Base-by-base conservation (phyloP, 2,113 vertebrate genomes). In the Leiothrix lutea region DNA sequence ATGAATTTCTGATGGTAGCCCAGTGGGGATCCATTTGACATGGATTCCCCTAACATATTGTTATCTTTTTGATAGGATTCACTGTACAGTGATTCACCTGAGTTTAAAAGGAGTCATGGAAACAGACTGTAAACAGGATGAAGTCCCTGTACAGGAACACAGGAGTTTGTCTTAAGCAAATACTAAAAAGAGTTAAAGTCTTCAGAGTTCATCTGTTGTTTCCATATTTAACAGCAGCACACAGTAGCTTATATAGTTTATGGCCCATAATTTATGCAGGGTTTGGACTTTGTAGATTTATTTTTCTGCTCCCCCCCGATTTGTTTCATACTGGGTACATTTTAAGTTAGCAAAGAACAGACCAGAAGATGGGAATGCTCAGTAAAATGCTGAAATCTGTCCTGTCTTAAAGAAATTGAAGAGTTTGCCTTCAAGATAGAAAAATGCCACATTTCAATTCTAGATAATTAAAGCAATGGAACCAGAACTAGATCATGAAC, bases 261-360 rank as follows among this genome's bases (percentile, higher is more conserved):
- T 25, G 33, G 47, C 17, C 56, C 25, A 58, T 13, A 31, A 81
- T 54, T 13, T 70, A 9, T 50, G 28, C n/a, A 51, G 40, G 5
- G 38, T 33, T 81, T 91, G 42, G 38, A 67, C 24, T 78, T 54
- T 0, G 3, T 8, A 47, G 40, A 18, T 79, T 25, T 24, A 4
- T 57, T 28, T 11, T 14, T 5, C 7, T 17, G 11, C 40, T 40
- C 0, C 1, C 3, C 5, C 4, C 26, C 5, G 2, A 61, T 29
- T 26, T 85, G 3, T 77, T 88, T 86, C 50, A 40, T 12, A 35
- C 5, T 56, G 47, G 11, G 11, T 35, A 9, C 11, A 4, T 47
- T 82, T 86, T 57, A 75, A 45, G 17, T 89, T 84, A 48, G 31
- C 10, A 28, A 80, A 88, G 14, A 83, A 64, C 47, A 79, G 33